Evolutionary conservation across 2,888 invertebrate genomes (phyloP).

Genomic region (Pollenia amentaria): DNA sequence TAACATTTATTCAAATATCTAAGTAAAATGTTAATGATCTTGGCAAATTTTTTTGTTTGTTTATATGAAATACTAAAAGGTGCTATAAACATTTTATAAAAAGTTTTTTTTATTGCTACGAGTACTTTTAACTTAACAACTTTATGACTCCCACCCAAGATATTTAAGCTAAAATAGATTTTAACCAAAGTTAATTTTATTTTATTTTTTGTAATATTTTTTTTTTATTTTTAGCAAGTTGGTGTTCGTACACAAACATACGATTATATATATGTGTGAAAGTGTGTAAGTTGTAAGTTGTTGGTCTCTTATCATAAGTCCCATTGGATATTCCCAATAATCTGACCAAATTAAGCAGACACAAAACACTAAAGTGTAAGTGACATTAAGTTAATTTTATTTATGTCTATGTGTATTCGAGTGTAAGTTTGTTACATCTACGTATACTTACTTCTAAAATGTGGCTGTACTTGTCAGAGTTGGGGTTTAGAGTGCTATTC

Average conservation of each 20-base stretch:
- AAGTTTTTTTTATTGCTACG: neutral
- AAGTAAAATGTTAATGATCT: slow-evolving; percentile 50
- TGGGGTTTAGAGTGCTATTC: slow-evolving; percentile 41
- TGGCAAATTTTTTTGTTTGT: slow-evolving; percentile 2
- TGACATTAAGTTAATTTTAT: slow-evolving; percentile 82
- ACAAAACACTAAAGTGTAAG: slow-evolving; percentile 83
- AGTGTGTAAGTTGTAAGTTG: neutral
- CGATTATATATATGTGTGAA: neutral
- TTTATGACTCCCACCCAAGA: slow-evolving; percentile 31
- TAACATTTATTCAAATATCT: neutral
- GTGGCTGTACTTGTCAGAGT: slow-evolving; percentile 6
- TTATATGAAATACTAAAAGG: slow-evolving; percentile 40
- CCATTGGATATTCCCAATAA: slow-evolving; percentile 83
- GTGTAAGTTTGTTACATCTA: slow-evolving; percentile 28
- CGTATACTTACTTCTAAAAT: neutral
- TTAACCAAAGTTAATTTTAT: slow-evolving; percentile 51
- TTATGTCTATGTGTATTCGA: slow-evolving; percentile 75
- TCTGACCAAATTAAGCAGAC: slow-evolving; percentile 82
- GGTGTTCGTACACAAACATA: neutral
- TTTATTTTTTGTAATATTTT: neutral
- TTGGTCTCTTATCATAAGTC: slow-evolving; percentile 68
- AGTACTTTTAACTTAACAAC: slow-evolving; percentile 28
- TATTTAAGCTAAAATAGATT: slow-evolving; percentile 2
- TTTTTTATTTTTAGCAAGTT: slow-evolving; percentile 6
- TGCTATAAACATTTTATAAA: slow-evolving; percentile 40